These are phyloP conservation scores for Calcarius lapponicus DNA, from an alignment of 2,797 vertebrate species.

Conservation along the genomic window DNA sequence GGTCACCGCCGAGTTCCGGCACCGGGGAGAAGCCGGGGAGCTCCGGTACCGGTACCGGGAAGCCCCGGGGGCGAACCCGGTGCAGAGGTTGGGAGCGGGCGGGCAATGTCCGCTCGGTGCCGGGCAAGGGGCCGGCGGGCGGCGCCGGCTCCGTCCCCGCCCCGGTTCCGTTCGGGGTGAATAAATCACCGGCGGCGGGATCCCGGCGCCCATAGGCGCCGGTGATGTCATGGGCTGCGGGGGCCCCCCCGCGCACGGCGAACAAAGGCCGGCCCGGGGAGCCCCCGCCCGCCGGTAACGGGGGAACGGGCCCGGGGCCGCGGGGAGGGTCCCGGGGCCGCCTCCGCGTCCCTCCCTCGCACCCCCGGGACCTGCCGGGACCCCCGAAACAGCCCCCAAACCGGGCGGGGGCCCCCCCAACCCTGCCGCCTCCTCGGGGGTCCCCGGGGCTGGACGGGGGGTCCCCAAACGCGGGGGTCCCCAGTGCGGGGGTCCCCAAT, in stretches of 20 bases:
- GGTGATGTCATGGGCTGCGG: constrained; percentile 7
- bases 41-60: not conserved
- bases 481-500: too few relatives aligned
- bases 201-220: not conserved
- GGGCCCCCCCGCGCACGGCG: not conserved
- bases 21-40: not conserved
- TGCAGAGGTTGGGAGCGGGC: not conserved
- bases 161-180: not conserved
- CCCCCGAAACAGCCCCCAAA: not conserved
- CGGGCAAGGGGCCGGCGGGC: not conserved
- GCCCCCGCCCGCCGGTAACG: not conserved
- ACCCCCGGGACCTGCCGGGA: too few relatives aligned
- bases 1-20: not conserved
- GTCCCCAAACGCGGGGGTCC: too few relatives aligned
- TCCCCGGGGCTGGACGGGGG: not conserved
- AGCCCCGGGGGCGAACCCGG: not conserved
- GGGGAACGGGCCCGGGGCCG: not conserved
- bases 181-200: not conserved
- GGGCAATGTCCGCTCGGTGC: not conserved
- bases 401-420: rapidly evolving
- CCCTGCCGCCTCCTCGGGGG: not conserved
- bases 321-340: not conserved
- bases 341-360: not conserved
- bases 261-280: not conserved
- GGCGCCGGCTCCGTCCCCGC: not conserved